Evolutionary conservation across 1,140 invertebrate species (phyloP).

Genomic region (Onthophagus taurus): DNA sequence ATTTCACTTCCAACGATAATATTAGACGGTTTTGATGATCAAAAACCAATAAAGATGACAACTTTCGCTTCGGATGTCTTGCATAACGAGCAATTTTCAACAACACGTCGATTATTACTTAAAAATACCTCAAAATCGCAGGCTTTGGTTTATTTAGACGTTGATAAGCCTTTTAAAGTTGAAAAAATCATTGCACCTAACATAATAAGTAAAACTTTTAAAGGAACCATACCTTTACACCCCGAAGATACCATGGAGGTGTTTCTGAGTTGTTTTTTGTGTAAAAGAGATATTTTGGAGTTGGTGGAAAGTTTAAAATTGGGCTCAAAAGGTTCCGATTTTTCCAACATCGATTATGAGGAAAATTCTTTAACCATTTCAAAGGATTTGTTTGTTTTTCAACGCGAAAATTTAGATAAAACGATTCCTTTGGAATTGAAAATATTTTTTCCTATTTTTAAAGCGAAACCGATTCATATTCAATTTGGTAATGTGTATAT

Average conservation of each 20-base stretch:
- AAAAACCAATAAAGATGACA: slow-evolving; percentile 12
- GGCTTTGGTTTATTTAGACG: slow-evolving; percentile 6
- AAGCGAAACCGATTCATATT: slow-evolving; percentile 16
- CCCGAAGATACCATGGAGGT: slow-evolving; percentile 18
- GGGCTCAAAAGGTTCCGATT: slow-evolving; percentile 11
- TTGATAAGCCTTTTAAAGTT: slow-evolving; percentile 7
- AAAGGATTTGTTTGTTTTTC: no score
- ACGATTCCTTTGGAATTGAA: slow-evolving; percentile 18
- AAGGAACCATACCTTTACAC: slow-evolving; percentile 57
- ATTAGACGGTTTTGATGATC: slow-evolving; percentile 9
- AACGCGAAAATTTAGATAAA: no score
- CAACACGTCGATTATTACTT: slow-evolving; percentile 12
- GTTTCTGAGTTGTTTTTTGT: no score
- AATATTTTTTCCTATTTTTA: slow-evolving; percentile 20
- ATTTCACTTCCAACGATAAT: slow-evolving; percentile 16
- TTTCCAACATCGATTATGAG: no score
- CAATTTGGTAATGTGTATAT: slow-evolving; percentile 19
- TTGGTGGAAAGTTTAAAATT: slow-evolving; percentile 3
- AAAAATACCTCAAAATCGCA: slow-evolving; percentile 1
- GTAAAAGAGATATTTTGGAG: slow-evolving; percentile 1
- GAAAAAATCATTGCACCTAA: not conserved
- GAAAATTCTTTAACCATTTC: no score
- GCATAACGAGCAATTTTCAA: slow-evolving; percentile 9
- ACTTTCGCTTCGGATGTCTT: slow-evolving; percentile 24
- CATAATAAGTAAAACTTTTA: slow-evolving; percentile 44